Evolutionary conservation across 2,797 vertebrate genomes (phyloP).

Genomic region (Darevskia mixta): DNA sequence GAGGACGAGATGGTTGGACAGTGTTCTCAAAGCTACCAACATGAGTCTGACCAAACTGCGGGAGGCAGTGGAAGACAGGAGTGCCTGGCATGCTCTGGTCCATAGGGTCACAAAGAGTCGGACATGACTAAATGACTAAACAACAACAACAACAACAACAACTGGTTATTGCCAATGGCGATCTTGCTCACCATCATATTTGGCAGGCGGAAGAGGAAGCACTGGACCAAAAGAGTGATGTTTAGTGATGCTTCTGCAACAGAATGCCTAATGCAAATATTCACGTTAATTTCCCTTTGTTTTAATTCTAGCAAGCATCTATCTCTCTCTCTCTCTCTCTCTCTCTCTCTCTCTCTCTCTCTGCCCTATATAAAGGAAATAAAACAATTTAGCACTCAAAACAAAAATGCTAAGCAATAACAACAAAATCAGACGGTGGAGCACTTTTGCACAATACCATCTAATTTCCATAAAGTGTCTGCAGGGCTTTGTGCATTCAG

Average conservation of each 20-base stretch:
- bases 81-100: too few species aligned
- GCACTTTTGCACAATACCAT: constrained; percentile 62
- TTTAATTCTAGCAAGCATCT: constrained; percentile 56
- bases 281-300: constrained; percentile 64
- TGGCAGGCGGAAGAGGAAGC: too few species aligned
- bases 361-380: constrained; percentile 58
- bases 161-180: too few species aligned
- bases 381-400: constrained; percentile 73
- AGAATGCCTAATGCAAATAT: constrained; percentile 58
- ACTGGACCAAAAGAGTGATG: too few species aligned
- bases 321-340: constrained; percentile 64
- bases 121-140: too few species aligned
- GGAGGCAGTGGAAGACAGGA: too few species aligned
- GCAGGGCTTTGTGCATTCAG: constrained; percentile 77
- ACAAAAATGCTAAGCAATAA: constrained; percentile 71
- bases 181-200: too few species aligned
- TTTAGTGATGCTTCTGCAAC: constrained; percentile 56
- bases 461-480: constrained; percentile 79
- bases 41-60: too few species aligned
- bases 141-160: too few species aligned
- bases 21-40: too few species aligned
- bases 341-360: constrained; percentile 16
- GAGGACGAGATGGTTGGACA: too few species aligned
- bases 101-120: too few species aligned
- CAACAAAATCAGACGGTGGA: constrained; percentile 69